Percentiles rank a stretch among this genome's conserved stretches.
phyloP scores from a whole-genome alignment of 2,113 vertebrate species.

The Serilophus lunatus region DNA sequence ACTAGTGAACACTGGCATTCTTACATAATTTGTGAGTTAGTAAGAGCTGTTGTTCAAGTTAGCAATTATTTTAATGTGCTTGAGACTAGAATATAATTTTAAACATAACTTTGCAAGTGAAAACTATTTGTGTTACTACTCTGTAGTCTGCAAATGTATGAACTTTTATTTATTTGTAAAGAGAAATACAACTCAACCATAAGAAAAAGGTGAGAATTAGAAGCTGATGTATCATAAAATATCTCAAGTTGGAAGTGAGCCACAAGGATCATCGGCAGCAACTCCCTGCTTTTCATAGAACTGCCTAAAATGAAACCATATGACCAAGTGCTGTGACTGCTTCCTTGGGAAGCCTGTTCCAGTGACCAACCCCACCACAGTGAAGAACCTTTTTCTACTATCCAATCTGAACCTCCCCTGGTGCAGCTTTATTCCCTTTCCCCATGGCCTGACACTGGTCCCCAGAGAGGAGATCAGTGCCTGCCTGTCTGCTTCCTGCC shows the following conservation, averaged over 20 bases:
- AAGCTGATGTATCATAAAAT: not conserved
- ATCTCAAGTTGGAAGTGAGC: not conserved
- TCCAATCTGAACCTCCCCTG: not conserved
- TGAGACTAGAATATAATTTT: not conserved
- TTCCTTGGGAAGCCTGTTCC: not conserved
- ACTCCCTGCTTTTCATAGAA: not conserved
- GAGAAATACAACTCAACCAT: not conserved
- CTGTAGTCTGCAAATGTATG: not conserved
- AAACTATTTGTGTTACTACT: not conserved
- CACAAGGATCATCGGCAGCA: not conserved
- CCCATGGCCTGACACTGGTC: not conserved
- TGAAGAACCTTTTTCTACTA: not conserved
- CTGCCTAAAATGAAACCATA: not conserved
- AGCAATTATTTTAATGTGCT: not conserved
- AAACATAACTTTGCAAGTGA: not conserved
- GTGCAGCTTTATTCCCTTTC: not conserved
- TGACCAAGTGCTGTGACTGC: not conserved
- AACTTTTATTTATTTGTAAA: not conserved
- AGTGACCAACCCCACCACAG: not conserved
- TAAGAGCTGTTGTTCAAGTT: not conserved
- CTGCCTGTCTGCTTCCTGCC: rapidly evolving
- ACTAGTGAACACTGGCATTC: not conserved
- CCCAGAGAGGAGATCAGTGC: too few relatives aligned
- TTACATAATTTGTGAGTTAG: not conserved
- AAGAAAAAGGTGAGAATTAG: not conserved